These are phyloP conservation scores for Siniperca scherzeri DNA, from an alignment of 2,797 vertebrate genomes.

Conservation along the genomic window DNA sequence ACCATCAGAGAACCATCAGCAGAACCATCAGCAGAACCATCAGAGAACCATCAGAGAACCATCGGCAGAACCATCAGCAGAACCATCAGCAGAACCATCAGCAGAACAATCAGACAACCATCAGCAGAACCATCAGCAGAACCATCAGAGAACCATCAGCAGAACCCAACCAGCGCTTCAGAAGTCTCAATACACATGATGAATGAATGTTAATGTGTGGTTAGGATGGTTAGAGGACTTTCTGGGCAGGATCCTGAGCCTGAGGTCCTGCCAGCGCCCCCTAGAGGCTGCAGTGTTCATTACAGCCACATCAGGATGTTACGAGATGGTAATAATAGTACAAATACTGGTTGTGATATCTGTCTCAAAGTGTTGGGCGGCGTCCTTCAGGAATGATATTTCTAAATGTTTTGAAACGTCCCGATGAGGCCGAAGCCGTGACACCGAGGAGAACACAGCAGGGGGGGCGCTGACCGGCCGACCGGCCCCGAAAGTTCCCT, in stretches of 20 bases:
- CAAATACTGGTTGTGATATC: neutral
- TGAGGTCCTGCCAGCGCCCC: neutral
- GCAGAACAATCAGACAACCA: too few species aligned
- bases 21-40: neutral
- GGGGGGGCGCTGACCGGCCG: neutral
- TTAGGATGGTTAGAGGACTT: conserved; percentile 34
- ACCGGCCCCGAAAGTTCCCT: conserved; percentile 24
- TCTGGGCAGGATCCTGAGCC: conserved; percentile 12
- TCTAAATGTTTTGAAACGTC: neutral
- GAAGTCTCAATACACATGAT: neutral
- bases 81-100: too few species aligned
- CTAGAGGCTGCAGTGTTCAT: neutral
- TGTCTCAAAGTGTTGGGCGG: neutral
- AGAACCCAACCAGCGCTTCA: neutral
- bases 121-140: neutral
- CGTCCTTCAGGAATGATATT: neutral
- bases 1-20: neutral
- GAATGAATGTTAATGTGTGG: neutral
- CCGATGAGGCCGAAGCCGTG: neutral
- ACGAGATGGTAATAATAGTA: neutral
- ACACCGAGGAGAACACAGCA: neutral
- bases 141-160: neutral
- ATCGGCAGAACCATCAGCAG: too few species aligned
- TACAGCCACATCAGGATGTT: neutral
- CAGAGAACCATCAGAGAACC: too few species aligned